Evolutionary conservation across 2,797 vertebrate genomes (phyloP).

Genomic region (Philypnodon macrostomus): DNA sequence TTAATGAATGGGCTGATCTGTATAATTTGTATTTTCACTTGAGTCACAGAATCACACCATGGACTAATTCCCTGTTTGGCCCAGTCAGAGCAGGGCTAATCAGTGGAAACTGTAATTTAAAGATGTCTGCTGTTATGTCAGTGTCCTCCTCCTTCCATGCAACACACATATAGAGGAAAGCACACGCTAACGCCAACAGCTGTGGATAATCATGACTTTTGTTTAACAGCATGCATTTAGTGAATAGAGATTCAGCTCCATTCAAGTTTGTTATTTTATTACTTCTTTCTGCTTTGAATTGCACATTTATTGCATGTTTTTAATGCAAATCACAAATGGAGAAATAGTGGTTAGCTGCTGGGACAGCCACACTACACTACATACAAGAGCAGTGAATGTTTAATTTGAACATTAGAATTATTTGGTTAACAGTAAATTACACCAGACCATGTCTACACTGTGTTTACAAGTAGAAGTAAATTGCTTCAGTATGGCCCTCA

Average conservation of each 20-base stretch:
- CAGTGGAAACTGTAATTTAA: slow-evolving; percentile 74
- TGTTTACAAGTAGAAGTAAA: too few species aligned
- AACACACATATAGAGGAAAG: slow-evolving; percentile 36
- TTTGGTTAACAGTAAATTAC: too few species aligned
- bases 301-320: too few species aligned
- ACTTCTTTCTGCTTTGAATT: neutral
- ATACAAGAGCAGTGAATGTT: neutral
- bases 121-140: slow-evolving; percentile 68
- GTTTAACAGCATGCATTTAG: slow-evolving; percentile 36
- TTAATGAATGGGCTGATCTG: slow-evolving; percentile 53
- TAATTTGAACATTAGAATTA: too few species aligned
- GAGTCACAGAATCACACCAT: slow-evolving; percentile 58
- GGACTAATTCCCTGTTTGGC: slow-evolving; percentile 69
- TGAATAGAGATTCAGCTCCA: slow-evolving; percentile 15
- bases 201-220: slow-evolving; percentile 56
- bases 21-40: slow-evolving; percentile 63
- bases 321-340: too few species aligned
- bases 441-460: too few species aligned
- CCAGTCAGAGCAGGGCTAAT: slow-evolving; percentile 65
- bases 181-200: slow-evolving; percentile 23
- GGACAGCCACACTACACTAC: too few species aligned
- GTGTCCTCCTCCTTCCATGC: slow-evolving; percentile 46
- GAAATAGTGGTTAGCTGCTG: too few species aligned
- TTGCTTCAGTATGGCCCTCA: too few species aligned
- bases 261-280: slow-evolving; percentile 9